phyloP scores from a whole-genome alignment of 2,797 vertebrate genomes.

The Phyllotis vaccarum region DNA sequence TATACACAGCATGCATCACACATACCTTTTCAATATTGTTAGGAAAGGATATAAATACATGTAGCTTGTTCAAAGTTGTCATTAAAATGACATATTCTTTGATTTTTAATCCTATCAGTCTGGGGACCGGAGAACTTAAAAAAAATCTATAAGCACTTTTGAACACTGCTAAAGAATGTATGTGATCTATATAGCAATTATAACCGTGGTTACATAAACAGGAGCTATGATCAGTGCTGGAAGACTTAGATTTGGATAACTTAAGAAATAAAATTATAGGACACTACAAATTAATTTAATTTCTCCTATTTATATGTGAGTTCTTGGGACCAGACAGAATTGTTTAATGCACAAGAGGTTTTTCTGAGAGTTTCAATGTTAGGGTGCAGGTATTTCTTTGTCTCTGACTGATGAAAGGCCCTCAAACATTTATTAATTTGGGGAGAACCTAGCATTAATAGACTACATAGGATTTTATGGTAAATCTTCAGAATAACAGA shows the following conservation, averaged over 20 bases:
- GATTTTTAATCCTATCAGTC: neutral
- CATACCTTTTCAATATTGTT: conserved; percentile 75
- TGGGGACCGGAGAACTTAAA: conserved; percentile 63
- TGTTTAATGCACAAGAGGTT: neutral
- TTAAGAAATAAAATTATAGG: conserved; percentile 60
- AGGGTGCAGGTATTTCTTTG: neutral
- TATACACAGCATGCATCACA: conserved; percentile 63
- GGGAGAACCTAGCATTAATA: neutral
- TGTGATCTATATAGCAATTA: neutral
- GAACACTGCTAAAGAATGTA: neutral
- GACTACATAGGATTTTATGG: neutral
- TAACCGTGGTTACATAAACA: conserved; percentile 25
- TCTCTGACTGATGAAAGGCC: neutral
- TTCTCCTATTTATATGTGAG: neutral
- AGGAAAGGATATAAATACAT: conserved; percentile 21
- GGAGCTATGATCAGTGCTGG: conserved; percentile 31
- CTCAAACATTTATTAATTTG: conserved; percentile 8
- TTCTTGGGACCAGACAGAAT: neutral
- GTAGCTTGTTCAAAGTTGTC: conserved; percentile 51
- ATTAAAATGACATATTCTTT: conserved; percentile 45
- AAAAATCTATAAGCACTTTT: conserved; percentile 65
- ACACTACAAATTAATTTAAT: conserved; percentile 2
- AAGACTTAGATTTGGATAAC: conserved; percentile 43
- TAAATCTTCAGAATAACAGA: conserved; percentile 26
- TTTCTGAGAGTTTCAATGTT: neutral